A percentile compares a stretch with the other conserved stretches of the same genome.
Conservation (phyloP, 1,140 invertebrate species). For the Drosophila auraria region DNA sequence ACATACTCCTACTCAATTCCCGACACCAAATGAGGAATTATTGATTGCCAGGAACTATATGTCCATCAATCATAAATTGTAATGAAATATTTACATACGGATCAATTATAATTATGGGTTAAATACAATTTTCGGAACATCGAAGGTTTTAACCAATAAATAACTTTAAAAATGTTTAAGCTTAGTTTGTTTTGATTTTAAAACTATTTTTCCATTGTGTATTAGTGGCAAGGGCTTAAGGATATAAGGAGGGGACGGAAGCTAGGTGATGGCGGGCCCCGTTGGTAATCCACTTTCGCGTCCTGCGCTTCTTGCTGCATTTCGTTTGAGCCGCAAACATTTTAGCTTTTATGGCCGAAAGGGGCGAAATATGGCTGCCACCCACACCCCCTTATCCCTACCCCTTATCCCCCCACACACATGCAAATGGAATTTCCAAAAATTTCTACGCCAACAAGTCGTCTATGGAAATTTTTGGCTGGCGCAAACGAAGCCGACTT, state of each 20-base stretch:
- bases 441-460: conserved; percentile 42
- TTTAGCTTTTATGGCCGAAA: conserved; percentile 53
- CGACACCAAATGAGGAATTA: too few species aligned
- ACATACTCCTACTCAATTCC: too few species aligned
- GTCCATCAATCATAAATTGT: too few species aligned
- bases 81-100: too few species aligned
- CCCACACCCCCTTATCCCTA: not conserved
- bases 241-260: not conserved
- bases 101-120: too few species aligned
- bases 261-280: conserved; percentile 10
- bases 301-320: conserved; percentile 28
- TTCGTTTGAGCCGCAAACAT: conserved; percentile 60
- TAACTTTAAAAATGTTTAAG: not conserved
- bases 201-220: not conserved
- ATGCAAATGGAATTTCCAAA: conserved; percentile 52
- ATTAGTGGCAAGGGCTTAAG: not conserved
- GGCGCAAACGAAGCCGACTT: conserved; percentile 28
- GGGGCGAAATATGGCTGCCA: conserved; percentile 32
- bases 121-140: too few species aligned
- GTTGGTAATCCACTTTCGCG: conserved; percentile 54
- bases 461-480: conserved; percentile 29
- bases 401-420: conserved; percentile 4
- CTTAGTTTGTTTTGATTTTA: not conserved
- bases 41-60: too few species aligned
- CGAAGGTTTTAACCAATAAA: too few species aligned